phyloP scores from a whole-genome alignment of 2,113 vertebrate genomes.

The Corapipo altera region DNA sequence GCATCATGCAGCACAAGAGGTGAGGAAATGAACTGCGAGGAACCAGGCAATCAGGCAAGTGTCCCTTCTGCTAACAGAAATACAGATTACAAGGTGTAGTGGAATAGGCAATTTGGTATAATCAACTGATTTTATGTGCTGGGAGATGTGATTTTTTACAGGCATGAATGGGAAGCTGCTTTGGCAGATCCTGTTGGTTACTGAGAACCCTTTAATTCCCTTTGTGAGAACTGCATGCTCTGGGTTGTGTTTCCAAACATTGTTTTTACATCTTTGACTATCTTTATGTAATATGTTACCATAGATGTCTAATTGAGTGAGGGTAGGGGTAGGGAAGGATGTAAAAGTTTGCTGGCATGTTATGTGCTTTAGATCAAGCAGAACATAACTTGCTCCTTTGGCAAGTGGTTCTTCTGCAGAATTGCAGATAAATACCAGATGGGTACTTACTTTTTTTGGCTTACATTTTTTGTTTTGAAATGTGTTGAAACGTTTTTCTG shows the following conservation, averaged over 20 bases:
- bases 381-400: not conserved
- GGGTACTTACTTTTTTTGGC: conserved; percentile 6
- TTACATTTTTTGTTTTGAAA: conserved; percentile 13
- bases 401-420: not conserved
- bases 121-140: not conserved
- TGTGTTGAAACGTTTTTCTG: conserved; percentile 27
- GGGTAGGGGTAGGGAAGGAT: not conserved
- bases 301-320: not conserved
- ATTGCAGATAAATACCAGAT: conserved; percentile 26
- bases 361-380: not conserved
- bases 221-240: not conserved
- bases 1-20: not conserved
- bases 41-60: not conserved
- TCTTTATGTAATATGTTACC: not conserved
- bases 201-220: not conserved
- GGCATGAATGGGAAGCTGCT: not conserved
- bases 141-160: not conserved
- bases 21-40: not conserved
- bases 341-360: not conserved
- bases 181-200: not conserved
- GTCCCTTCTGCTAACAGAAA: not conserved
- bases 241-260: not conserved
- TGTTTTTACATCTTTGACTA: not conserved
- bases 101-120: not conserved
- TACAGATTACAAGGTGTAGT: not conserved